phyloP scores from a whole-genome alignment of 2,888 invertebrate genomes.

The Poecilus cupreus region DNA sequence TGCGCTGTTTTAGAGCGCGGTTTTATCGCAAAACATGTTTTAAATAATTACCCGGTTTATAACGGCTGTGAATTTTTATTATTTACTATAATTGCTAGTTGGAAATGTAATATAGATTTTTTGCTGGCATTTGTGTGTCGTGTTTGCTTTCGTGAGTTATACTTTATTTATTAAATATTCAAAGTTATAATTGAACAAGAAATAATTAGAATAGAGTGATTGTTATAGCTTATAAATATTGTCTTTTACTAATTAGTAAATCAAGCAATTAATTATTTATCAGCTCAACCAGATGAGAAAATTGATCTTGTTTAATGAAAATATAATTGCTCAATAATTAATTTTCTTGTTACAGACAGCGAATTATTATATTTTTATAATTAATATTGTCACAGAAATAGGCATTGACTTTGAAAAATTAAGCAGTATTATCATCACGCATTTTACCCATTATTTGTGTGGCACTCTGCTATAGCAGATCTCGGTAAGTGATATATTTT shows the following conservation, averaged over 20 bases:
- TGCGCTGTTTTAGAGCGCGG: background rate
- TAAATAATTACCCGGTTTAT: slow-evolving; percentile 40
- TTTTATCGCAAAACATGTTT: slow-evolving; percentile 46
- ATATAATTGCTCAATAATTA: background rate
- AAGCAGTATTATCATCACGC: background rate
- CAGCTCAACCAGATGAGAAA: background rate
- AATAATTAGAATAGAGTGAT: slow-evolving; percentile 1
- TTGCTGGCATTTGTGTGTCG: background rate
- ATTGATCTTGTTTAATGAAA: slow-evolving; percentile 36
- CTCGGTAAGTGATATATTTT: no score
- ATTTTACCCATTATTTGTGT: no score
- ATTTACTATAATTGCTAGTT: slow-evolving; percentile 28
- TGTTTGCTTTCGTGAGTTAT: slow-evolving; percentile 5
- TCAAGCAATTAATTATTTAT: slow-evolving; percentile 22
- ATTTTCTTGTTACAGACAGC: background rate
- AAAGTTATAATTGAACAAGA: slow-evolving; percentile 16
- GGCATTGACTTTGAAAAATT: background rate
- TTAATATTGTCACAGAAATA: no score
- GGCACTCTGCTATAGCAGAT: no score
- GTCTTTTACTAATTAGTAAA: slow-evolving; percentile 18
- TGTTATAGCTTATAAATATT: slow-evolving; percentile 4
- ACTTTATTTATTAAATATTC: slow-evolving; percentile 1
- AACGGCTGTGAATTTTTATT: slow-evolving; percentile 35
- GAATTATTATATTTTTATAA: background rate
- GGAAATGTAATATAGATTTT: slow-evolving; percentile 24